Conservation (phyloP, 2,113 vertebrate species). For the Brachirus orientalis region DNA sequence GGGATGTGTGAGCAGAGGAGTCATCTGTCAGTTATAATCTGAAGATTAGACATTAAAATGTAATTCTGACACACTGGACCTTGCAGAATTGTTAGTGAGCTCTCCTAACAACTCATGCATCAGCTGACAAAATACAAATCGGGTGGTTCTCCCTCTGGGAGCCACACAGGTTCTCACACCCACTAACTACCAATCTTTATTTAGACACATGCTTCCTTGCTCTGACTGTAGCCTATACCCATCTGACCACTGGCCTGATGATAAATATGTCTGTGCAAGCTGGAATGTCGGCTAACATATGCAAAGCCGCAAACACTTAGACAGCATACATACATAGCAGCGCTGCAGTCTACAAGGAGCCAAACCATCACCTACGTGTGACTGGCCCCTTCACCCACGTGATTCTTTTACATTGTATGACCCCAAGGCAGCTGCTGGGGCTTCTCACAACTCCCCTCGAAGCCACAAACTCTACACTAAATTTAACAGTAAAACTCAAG, state of each 20-base stretch:
- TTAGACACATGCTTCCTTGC: slow-evolving; percentile 66
- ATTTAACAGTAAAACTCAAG: slow-evolving; percentile 38
- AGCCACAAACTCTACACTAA: slow-evolving; percentile 47
- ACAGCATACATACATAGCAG: slow-evolving; percentile 5
- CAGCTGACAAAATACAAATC: slow-evolving; percentile 36
- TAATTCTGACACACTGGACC: no score
- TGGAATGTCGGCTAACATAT: slow-evolving; percentile 51
- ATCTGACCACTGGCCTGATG: slow-evolving; percentile 30
- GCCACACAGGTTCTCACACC: slow-evolving; percentile 33
- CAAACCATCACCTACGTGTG: slow-evolving; percentile 50
- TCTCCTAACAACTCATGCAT: not conserved
- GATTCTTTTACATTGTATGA: slow-evolving; percentile 38
- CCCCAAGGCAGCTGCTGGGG: slow-evolving; percentile 39
- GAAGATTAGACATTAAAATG: no score
- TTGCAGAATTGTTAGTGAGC: not conserved
- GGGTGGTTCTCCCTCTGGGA: slow-evolving; percentile 25
- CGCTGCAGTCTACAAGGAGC: slow-evolving; percentile 32
- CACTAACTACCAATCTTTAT: slow-evolving; percentile 63
- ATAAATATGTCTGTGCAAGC: slow-evolving; percentile 50
- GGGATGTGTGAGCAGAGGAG: no score
- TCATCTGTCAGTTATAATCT: no score
- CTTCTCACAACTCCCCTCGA: slow-evolving; percentile 44
- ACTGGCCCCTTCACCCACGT: slow-evolving; percentile 26
- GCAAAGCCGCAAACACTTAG: slow-evolving; percentile 26
- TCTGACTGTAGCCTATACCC: slow-evolving; percentile 29